Evolutionary conservation across 2,888 invertebrate species (phyloP).

Genomic region (Tenthredo mesomela): DNA sequence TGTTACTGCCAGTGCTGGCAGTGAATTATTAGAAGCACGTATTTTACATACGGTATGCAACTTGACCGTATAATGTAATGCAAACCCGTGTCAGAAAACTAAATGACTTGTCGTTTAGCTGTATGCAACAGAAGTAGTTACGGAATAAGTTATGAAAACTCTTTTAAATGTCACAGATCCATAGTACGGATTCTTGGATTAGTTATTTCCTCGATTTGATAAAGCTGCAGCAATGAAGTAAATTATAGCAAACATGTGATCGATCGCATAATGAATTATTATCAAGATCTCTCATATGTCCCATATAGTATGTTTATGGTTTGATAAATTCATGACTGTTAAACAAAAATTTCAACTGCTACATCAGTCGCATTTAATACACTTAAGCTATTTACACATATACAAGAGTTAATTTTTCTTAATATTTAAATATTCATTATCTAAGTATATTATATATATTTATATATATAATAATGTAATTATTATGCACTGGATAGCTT

Average conservation of each 20-base stretch:
- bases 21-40: not conserved
- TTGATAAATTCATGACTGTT: conserved; percentile 20
- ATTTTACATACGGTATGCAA: not conserved
- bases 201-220: not conserved
- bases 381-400: conserved; percentile 65
- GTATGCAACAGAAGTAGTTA: conserved; percentile 21
- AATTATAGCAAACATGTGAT: conserved; percentile 4
- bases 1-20: not conserved
- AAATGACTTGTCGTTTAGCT: not conserved
- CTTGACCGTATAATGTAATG: conserved; percentile 1
- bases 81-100: not conserved
- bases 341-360: conserved; percentile 37
- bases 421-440: conserved; percentile 51
- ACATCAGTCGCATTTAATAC: conserved; percentile 45
- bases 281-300: not conserved
- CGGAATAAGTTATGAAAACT: conserved; percentile 11
- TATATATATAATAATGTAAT: conserved; percentile 59
- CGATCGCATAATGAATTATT: not conserved
- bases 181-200: conserved; percentile 5
- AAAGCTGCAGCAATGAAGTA: not conserved
- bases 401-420: conserved; percentile 56
- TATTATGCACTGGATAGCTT: conserved; percentile 63
- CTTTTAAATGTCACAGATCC: not conserved
- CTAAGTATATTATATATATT: conserved; percentile 36
- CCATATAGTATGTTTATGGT: not conserved